Conservation (phyloP, 92 coral and sea anemone species). For the Nematostella vectensis region DNA sequence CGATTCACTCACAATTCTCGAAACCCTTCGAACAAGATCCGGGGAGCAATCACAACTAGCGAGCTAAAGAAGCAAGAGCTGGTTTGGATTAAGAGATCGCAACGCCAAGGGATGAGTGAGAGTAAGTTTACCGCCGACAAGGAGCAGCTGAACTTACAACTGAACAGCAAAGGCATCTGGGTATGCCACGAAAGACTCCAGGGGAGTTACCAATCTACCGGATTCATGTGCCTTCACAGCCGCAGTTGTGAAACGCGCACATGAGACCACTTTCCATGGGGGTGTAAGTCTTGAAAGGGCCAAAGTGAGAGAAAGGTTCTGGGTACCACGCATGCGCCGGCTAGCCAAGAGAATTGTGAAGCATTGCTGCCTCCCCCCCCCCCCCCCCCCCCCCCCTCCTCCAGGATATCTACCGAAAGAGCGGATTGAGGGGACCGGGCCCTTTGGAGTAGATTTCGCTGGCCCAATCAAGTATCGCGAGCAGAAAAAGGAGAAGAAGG, state of each 20-base stretch:
- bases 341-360: slow-evolving; percentile 30
- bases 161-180: slow-evolving; percentile 3
- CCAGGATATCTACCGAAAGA: slow-evolving; percentile 34
- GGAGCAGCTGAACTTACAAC: slow-evolving; percentile 16
- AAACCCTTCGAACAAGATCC: neutral
- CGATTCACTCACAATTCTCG: slow-evolving; percentile 7
- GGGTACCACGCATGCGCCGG: slow-evolving; percentile 51
- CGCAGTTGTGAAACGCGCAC: slow-evolving; percentile 36
- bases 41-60: slow-evolving; percentile 8
- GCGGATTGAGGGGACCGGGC: neutral
- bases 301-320: slow-evolving; percentile 35
- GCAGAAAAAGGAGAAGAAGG: slow-evolving; percentile 27
- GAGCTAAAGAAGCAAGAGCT: slow-evolving; percentile 6
- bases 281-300: slow-evolving; percentile 46
- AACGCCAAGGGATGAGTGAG: neutral
- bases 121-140: slow-evolving; percentile 3
- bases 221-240: slow-evolving; percentile 28
- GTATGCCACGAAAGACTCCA: slow-evolving; percentile 26
- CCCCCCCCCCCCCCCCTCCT: slow-evolving; percentile 26
- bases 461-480: slow-evolving; percentile 34
- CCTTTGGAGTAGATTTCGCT: slow-evolving; percentile 32
- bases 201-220: slow-evolving; percentile 40
- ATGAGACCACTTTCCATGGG: slow-evolving; percentile 46
- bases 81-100: slow-evolving; percentile 2
- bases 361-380: slow-evolving; percentile 37